Conservation (phyloP, 2,888 invertebrate genomes). For the Megalurothrips usitatus region DNA sequence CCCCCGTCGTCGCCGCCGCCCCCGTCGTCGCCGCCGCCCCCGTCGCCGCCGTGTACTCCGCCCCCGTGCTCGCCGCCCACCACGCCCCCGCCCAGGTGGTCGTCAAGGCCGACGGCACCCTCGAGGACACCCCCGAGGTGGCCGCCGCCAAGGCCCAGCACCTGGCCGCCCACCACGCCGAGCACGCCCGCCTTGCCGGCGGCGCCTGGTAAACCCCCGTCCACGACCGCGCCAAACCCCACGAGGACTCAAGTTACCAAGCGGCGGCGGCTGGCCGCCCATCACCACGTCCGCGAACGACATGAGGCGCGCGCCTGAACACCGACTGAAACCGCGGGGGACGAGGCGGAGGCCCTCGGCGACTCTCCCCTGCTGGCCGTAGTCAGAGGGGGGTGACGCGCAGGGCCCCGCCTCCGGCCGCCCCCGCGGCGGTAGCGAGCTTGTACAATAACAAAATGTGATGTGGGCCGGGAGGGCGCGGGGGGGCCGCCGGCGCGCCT, state of each 20-base stretch:
- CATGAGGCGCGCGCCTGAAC: no score
- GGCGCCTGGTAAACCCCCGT: conserved; percentile 14
- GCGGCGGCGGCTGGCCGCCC: neutral
- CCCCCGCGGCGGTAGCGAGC: no score
- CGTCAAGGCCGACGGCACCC: conserved; percentile 35
- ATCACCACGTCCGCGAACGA: no score
- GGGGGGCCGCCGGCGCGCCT: neutral
- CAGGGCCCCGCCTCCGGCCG: neutral
- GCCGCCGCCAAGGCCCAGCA: conserved; percentile 36
- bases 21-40: conserved; percentile 21
- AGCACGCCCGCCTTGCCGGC: conserved; percentile 33
- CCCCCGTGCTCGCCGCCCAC: conserved; percentile 41
- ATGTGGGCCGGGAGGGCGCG: neutral
- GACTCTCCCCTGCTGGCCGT: neutral
- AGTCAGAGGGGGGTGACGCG: neutral
- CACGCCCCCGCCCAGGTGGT: conserved; percentile 41
- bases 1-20: conserved; percentile 15
- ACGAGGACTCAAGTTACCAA: conserved; percentile 8
- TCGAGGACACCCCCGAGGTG: conserved; percentile 37
- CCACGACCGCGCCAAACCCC: neutral
- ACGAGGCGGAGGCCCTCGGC: neutral
- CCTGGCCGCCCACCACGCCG: conserved; percentile 31
- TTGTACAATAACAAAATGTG: neutral
- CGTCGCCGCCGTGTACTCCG: conserved; percentile 48
- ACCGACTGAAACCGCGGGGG: neutral